These are phyloP conservation scores for Cardiocondyla obscurior DNA, from an alignment of 1,140 invertebrate genomes.

Conservation along the genomic window DNA sequence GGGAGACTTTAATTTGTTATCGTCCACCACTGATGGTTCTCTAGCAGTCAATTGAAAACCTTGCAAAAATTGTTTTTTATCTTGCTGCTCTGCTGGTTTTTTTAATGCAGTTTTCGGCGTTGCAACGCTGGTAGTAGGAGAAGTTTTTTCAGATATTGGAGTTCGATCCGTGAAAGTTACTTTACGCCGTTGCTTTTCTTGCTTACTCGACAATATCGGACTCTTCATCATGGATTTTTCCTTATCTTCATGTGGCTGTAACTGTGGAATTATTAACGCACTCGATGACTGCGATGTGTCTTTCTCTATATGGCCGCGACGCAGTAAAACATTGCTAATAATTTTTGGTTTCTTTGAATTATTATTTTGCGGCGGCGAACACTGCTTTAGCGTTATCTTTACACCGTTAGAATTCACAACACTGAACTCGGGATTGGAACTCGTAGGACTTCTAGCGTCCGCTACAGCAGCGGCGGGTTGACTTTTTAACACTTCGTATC, in stretches of 20 bases:
- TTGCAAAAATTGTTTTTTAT: conserved; percentile 79
- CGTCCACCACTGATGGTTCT: conserved; percentile 13
- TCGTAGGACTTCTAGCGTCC: conserved; percentile 59
- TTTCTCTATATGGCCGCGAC: conserved; percentile 64
- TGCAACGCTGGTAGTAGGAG: not conserved
- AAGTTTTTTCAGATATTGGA: conserved; percentile 23
- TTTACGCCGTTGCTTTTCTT: conserved; percentile 74
- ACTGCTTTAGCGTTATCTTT: conserved; percentile 80
- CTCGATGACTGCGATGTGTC: not conserved
- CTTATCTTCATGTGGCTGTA: conserved; percentile 40
- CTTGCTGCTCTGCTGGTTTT: conserved; percentile 70
- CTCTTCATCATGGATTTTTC: conserved; percentile 12
- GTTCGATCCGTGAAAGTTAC: conserved; percentile 73
- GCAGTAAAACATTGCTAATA: conserved; percentile 76
- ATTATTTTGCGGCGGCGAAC: conserved; percentile 62
- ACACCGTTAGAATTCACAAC: conserved; percentile 79
- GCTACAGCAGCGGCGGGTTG: not conserved
- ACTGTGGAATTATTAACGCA: conserved; percentile 39
- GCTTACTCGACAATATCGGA: conserved; percentile 39
- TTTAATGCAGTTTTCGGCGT: conserved; percentile 61
- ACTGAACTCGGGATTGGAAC: conserved; percentile 74
- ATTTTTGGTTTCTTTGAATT: conserved; percentile 71
- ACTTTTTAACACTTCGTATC: conserved; percentile 75
- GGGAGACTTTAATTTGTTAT: not conserved
- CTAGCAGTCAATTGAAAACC: conserved; percentile 74